Evolutionary conservation across 2,113 vertebrate species (phyloP).

Genomic region (Coptodon bakossiorum): DNA sequence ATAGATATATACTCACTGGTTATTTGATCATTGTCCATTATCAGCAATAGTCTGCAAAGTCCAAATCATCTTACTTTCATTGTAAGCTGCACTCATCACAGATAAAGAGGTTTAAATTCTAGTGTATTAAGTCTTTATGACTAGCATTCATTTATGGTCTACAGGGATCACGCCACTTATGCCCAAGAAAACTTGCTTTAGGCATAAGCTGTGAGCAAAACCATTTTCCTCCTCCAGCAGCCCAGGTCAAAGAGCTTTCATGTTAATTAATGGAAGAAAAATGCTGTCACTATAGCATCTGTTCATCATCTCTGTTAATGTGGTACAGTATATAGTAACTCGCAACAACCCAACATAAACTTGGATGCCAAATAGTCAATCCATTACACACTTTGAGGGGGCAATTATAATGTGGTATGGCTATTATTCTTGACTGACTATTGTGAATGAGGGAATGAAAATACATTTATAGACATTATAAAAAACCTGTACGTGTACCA

Average conservation of each 20-base stretch:
- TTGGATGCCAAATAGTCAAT: neutral
- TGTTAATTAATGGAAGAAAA: neutral
- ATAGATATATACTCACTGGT: constrained; percentile 14
- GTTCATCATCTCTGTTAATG: neutral
- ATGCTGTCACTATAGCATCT: neutral
- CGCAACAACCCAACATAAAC: neutral
- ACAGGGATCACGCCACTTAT: neutral
- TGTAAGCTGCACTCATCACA: neutral
- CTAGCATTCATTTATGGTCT: neutral
- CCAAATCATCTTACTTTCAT: neutral
- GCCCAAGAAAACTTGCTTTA: neutral
- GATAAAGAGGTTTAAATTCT: neutral
- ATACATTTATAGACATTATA: neutral
- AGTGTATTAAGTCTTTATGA: neutral
- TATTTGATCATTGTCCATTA: constrained; percentile 35
- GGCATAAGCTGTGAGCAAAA: neutral
- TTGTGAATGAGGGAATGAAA: neutral
- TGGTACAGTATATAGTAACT: neutral
- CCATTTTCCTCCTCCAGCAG: neutral
- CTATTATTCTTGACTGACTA: neutral
- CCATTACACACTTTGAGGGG: neutral
- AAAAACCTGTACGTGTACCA: neutral
- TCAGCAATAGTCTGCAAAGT: neutral
- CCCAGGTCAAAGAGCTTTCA: neutral
- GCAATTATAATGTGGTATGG: neutral